Conservation (phyloP, 30 jellyfish, hydroid and myxozoan genomes). For the Aurelia aurita complex sp. Pacific region DNA sequence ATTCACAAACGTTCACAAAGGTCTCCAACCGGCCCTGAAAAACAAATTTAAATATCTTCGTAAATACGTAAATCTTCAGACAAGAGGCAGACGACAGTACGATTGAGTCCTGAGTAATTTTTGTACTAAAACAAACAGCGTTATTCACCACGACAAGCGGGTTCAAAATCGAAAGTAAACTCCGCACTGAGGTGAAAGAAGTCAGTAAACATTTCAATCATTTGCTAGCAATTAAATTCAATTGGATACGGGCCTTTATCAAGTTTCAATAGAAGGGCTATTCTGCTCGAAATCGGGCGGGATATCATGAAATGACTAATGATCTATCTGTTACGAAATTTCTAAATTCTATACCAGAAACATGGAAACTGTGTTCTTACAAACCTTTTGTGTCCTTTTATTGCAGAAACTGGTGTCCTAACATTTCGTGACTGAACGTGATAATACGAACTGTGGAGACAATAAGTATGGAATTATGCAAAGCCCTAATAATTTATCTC, state of each 20-base stretch:
- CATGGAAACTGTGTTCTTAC: not conserved
- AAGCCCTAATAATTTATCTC: too few relatives aligned
- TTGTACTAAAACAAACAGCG: conserved; percentile 24
- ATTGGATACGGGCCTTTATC: conserved; percentile 49
- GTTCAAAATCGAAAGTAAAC: conserved; percentile 69
- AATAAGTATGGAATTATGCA: too few relatives aligned
- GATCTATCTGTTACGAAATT: not conserved
- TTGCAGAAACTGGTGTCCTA: not conserved
- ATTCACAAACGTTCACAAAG: conserved; percentile 17
- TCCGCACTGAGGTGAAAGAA: conserved; percentile 48
- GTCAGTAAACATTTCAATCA: conserved; percentile 55
- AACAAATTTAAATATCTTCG: conserved; percentile 14
- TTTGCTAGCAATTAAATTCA: conserved; percentile 57
- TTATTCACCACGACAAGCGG: conserved; percentile 17
- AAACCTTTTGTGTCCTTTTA: not conserved
- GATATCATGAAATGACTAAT: not conserved
- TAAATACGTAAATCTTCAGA: conserved; percentile 25
- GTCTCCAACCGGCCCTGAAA: conserved; percentile 39
- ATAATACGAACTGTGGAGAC: not conserved
- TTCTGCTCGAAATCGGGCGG: too few relatives aligned
- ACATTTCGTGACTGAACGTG: not conserved
- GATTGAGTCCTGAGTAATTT: conserved; percentile 6
- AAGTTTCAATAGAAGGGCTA: conserved; percentile 8
- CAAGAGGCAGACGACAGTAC: conserved; percentile 43
- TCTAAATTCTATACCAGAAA: not conserved